Evolutionary conservation across 2,797 vertebrate species (phyloP).

Genomic region (Syndactyla subalaris): DNA sequence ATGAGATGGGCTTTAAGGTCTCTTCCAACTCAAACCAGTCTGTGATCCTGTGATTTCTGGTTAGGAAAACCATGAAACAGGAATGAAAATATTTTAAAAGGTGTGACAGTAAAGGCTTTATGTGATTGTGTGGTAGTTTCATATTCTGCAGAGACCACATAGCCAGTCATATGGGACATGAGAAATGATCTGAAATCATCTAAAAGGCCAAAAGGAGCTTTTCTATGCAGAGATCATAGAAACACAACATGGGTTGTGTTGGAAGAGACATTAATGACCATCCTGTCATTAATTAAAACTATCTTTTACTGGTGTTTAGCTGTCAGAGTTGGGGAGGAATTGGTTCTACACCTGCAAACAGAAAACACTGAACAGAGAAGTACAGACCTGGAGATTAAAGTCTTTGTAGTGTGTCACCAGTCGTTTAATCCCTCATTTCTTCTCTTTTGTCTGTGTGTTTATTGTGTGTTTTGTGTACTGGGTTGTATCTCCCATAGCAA

Average conservation of each 20-base stretch:
- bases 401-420: not conserved
- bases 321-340: not conserved
- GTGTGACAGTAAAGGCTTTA: not conserved
- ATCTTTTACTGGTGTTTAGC: not conserved
- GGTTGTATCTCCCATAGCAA: not conserved
- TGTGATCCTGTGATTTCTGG: not conserved
- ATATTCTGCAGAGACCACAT: not conserved
- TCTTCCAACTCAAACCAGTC: not conserved
- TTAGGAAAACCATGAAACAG: not conserved
- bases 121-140: not conserved
- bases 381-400: not conserved
- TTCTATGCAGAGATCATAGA: not conserved
- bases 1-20: rapidly evolving
- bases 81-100: not conserved
- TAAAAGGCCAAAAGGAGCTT: not conserved
- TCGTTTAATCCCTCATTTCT: not conserved
- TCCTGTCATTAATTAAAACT: not conserved
- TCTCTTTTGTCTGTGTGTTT: not conserved
- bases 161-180: not conserved
- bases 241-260: not conserved
- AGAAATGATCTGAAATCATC: not conserved
- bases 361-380: not conserved
- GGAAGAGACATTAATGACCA: not conserved
- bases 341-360: not conserved
- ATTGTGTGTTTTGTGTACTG: not conserved